Evolutionary conservation across 2,797 vertebrate genomes (phyloP).

Genomic region (Cyclopterus lumpus): DNA sequence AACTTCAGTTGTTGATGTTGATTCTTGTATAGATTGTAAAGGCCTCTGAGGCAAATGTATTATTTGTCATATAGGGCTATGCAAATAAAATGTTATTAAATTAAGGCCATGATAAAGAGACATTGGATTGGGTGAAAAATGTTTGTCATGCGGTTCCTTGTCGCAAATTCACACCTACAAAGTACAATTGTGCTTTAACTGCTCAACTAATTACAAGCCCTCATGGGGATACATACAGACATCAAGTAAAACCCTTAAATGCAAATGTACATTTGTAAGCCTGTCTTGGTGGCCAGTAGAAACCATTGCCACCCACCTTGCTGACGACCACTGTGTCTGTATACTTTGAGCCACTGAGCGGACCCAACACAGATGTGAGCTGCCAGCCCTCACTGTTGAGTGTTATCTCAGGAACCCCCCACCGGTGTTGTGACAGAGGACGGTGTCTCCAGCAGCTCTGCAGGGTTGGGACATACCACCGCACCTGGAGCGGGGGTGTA

Average conservation of each 20-base stretch:
- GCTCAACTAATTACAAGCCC: neutral
- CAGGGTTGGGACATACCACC: conserved; percentile 36
- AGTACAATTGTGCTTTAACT: neutral
- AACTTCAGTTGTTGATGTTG: no score
- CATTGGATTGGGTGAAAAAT: neutral
- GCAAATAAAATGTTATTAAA: neutral
- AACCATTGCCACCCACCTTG: conserved; percentile 54
- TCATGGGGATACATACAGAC: neutral
- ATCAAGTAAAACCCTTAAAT: neutral
- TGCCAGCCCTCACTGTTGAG: neutral
- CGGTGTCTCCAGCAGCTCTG: conserved; percentile 29
- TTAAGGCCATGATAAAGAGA: neutral
- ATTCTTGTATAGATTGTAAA: no score
- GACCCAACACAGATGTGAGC: conserved; percentile 32
- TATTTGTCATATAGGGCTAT: neutral
- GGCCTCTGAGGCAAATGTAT: neutral
- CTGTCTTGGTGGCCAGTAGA: conserved; percentile 3
- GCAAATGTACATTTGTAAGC: conserved; percentile 2
- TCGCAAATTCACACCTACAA: neutral
- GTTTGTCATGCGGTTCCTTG: neutral
- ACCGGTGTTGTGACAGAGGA: conserved; percentile 57
- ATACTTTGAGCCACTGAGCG: conserved; percentile 4
- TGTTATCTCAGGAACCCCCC: conserved; percentile 56
- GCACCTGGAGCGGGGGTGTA: neutral
- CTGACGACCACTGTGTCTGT: conserved; percentile 13